Base-by-base conservation (phyloP, 2,888 invertebrate species). In the Osmoderma eremita region DNA sequence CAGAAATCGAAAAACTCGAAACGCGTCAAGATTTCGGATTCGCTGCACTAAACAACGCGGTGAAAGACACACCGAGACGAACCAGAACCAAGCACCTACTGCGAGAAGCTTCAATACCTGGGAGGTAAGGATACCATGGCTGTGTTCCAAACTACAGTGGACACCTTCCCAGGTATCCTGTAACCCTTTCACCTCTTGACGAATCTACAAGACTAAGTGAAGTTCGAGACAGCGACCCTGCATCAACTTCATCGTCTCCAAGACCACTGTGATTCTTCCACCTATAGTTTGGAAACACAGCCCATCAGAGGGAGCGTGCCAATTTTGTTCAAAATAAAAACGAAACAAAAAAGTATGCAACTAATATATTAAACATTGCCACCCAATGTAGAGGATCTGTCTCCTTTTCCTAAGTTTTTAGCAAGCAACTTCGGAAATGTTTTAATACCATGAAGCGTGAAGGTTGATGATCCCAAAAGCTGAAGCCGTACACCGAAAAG, bases 121-220 rank as follows among this genome's bases (percentile, higher is more conserved):
- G 85, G 86, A 84, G 86, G 85, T 83, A 86, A 84, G 85, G 86
- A 86, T 85, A 86, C 86, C 86, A 86, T 86, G 85, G 86, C 86
- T 86, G 86, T 85, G 85, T 86, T 86, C 85, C 86, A 83, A 86
- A 85, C 84, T 84, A 85, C 84, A 84, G 85, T 81, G 80, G 80
- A 80, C 79, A 78, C 78, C 78, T 78, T 75, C 78, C 77, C 78
- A 79, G 80, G 80, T 81, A 80, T 81, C 80, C 80, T 79, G 75
- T 72, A 73, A 77, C 77, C 77, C 73, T 72, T 75, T 76, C 74
- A 74, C 73, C 75, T 72, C 75, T 75, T 73, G 73, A 73, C 68
- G 73, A 69, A 73, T 69, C 74, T 76, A 76, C 73, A 73, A 72
- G 72, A 62, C 70, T 67, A 70, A 69, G 68, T 74, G 76, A 73